Evolutionary conservation across 2,888 invertebrate genomes (phyloP).

Genomic region (Philaethria dido): DNA sequence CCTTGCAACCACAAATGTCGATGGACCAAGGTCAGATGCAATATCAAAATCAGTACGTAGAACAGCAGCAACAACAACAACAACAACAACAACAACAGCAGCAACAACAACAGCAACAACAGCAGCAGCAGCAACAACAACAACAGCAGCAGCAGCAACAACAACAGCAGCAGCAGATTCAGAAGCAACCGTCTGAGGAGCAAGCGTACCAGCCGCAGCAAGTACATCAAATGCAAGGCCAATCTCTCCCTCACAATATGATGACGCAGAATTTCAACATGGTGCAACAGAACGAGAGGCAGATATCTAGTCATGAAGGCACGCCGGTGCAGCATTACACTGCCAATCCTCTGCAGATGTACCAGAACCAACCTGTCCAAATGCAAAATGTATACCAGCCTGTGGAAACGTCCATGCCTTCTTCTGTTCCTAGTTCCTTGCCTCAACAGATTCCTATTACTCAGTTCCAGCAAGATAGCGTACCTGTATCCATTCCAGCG

Average conservation of each 20-base stretch:
- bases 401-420: slow-evolving; percentile 52
- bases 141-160: not conserved
- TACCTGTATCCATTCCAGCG: slow-evolving; percentile 49
- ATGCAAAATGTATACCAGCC: slow-evolving; percentile 53
- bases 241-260: slow-evolving; percentile 73
- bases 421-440: slow-evolving; percentile 48
- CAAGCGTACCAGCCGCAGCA: slow-evolving; percentile 61
- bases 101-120: not conserved
- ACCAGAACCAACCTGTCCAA: slow-evolving; percentile 61
- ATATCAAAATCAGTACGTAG: slow-evolving; percentile 62
- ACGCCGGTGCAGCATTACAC: slow-evolving; percentile 78
- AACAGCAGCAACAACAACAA: slow-evolving; percentile 47
- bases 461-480: slow-evolving; percentile 43
- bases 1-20: slow-evolving; percentile 70
- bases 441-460: slow-evolving; percentile 50
- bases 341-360: slow-evolving; percentile 76
- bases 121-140: not conserved
- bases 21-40: slow-evolving; percentile 65
- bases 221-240: slow-evolving; percentile 70
- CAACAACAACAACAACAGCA: not conserved
- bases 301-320: slow-evolving; percentile 82
- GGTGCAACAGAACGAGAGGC: slow-evolving; percentile 75
- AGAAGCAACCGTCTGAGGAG: slow-evolving; percentile 68
- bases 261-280: slow-evolving; percentile 68
- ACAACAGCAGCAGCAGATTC: slow-evolving; percentile 57